Percentiles rank a stretch among this genome's conserved stretches.
Conservation (phyloP, 2,888 invertebrate genomes). For the Catocala fraxini region DNA sequence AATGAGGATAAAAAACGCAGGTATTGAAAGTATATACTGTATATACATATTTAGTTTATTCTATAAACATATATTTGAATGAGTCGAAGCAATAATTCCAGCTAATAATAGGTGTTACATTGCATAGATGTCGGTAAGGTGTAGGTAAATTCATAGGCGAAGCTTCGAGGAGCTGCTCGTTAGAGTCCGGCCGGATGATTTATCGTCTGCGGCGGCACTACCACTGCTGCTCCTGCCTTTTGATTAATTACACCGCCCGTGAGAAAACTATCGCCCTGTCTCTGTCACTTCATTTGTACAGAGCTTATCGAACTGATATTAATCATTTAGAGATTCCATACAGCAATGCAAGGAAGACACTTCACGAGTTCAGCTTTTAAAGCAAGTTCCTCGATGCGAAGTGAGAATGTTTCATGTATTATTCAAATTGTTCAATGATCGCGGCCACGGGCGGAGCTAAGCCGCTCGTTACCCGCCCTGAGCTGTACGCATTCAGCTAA, state of each 20-base stretch:
- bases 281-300: conserved; percentile 69
- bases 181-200: conserved; percentile 71
- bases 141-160: conserved; percentile 50
- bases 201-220: conserved; percentile 60
- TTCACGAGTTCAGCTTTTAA: neutral
- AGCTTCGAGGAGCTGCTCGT: conserved; percentile 57
- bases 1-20: no score
- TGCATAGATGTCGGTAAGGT: neutral
- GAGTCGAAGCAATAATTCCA: no score
- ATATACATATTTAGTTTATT: no score
- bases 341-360: no score
- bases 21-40: no score
- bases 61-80: no score
- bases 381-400: conserved; percentile 32
- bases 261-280: conserved; percentile 77
- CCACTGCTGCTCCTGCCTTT: conserved; percentile 51
- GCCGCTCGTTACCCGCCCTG: conserved; percentile 62
- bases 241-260: conserved; percentile 76
- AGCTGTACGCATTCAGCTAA: conserved; percentile 69
- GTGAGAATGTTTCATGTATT: conserved; percentile 73
- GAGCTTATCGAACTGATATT: conserved; percentile 64
- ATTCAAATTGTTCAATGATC: conserved; percentile 78
- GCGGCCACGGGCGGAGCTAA: conserved; percentile 51
- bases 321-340: conserved; percentile 47
- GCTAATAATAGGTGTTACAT: no score